Evolutionary conservation across 30 jellyfish, hydroid and myxozoan genomes (phyloP).

Genomic region (Aurelia aurita complex sp. Pacific): DNA sequence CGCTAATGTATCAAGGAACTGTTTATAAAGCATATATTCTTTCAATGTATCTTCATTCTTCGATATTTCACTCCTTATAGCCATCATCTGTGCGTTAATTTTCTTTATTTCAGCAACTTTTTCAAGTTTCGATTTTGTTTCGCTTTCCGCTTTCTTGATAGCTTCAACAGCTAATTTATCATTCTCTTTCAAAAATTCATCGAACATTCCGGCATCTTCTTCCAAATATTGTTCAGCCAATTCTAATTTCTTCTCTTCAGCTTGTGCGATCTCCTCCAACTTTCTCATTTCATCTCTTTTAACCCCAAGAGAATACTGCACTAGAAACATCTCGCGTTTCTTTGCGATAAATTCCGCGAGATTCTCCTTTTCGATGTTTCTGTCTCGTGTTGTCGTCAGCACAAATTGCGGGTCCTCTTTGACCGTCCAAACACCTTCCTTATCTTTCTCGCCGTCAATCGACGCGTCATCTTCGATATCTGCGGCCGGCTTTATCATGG

Average conservation of each 20-base stretch:
- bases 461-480: constrained; percentile 90
- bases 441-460: constrained; percentile 59
- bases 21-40: constrained; percentile 85
- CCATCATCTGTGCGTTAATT: constrained; percentile 95
- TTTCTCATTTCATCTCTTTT: constrained; percentile 98
- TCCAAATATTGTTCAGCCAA: constrained; percentile 96
- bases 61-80: constrained; percentile 90
- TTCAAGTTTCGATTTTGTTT: constrained; percentile 95
- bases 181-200: constrained; percentile 93
- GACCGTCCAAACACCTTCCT: constrained; percentile 81
- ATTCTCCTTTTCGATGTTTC: constrained; percentile 94
- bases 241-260: constrained; percentile 93
- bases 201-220: constrained; percentile 99
- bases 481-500: constrained; percentile 98
- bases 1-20: constrained; percentile 82
- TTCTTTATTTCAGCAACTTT: constrained; percentile 94
- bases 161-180: constrained; percentile 98
- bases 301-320: constrained; percentile 95
- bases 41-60: constrained; percentile 87
- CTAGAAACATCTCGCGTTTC: constrained; percentile 98
- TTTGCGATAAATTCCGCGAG: constrained; percentile 89
- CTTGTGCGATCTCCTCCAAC: constrained; percentile 97
- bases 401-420: constrained; percentile 96
- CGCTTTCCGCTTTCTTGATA: constrained; percentile 94
- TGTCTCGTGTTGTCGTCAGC: constrained; percentile 90